Evolutionary conservation across 2,888 invertebrate species (phyloP).

Genomic region (Keiferia lycopersicella): DNA sequence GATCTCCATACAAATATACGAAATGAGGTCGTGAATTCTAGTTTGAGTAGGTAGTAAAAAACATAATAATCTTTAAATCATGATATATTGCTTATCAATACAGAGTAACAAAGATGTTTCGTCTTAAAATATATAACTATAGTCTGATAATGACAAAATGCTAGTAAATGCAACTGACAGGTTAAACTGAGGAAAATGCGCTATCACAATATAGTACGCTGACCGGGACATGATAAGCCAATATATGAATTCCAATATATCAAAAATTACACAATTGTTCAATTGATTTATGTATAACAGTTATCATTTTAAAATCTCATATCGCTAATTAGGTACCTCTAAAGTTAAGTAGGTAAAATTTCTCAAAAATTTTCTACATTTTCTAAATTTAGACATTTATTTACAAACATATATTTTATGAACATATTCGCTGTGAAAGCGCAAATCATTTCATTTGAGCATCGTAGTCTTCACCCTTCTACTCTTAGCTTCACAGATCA

Average conservation of each 20-base stretch:
- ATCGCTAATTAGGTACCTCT: slow-evolving; percentile 75
- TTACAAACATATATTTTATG: slow-evolving; percentile 64
- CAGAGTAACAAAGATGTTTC: slow-evolving; percentile 75
- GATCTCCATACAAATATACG: neutral
- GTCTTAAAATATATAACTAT: slow-evolving; percentile 68
- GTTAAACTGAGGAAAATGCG: slow-evolving; percentile 69
- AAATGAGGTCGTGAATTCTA: neutral
- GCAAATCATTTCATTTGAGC: slow-evolving; percentile 75
- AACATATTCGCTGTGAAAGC: slow-evolving; percentile 75
- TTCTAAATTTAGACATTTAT: slow-evolving; percentile 74
- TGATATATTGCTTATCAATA: slow-evolving; percentile 81
- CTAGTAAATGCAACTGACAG: slow-evolving; percentile 79
- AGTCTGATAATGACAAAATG: slow-evolving; percentile 72
- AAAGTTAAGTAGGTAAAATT: slow-evolving; percentile 62
- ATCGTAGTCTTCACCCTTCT: slow-evolving; percentile 59
- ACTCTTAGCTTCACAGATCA: slow-evolving; percentile 52
- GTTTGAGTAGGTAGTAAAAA: slow-evolving; percentile 39
- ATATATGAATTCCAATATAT: slow-evolving; percentile 71
- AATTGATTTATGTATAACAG: slow-evolving; percentile 62
- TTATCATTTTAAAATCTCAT: slow-evolving; percentile 71
- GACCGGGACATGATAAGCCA: slow-evolving; percentile 65
- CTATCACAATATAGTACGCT: slow-evolving; percentile 68
- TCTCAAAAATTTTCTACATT: slow-evolving; percentile 65
- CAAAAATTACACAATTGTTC: slow-evolving; percentile 67
- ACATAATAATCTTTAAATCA: slow-evolving; percentile 60